These are phyloP conservation scores for Drosophila demipolita DNA, from an alignment of 2,888 invertebrate species.

Conservation along the genomic window DNA sequence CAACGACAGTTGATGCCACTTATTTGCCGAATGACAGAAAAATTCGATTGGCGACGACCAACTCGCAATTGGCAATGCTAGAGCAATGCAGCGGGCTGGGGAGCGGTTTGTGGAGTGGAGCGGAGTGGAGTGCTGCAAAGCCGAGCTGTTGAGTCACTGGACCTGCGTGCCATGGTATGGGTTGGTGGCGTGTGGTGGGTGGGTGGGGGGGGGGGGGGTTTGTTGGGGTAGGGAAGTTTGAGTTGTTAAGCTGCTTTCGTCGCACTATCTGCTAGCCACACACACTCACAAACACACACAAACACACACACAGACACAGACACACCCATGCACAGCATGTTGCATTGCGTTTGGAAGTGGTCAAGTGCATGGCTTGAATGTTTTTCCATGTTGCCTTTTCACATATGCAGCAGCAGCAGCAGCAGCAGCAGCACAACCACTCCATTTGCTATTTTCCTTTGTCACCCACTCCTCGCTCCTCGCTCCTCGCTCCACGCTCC, in stretches of 20 bases:
- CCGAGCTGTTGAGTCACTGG: slow-evolving; percentile 53
- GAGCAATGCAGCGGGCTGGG: neutral
- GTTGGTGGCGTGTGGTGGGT: neutral
- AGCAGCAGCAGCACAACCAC: neutral
- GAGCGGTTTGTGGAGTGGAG: too few species aligned
- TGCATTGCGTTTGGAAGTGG: slow-evolving; percentile 57
- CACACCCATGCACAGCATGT: slow-evolving; percentile 35
- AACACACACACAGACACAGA: neutral
- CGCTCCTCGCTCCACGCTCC: slow-evolving; percentile 14
- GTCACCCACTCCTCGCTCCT: slow-evolving; percentile 19
- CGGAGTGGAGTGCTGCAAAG: neutral
- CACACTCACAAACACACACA: slow-evolving; percentile 16
- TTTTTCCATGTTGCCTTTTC: slow-evolving; percentile 50
- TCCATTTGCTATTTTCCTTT: slow-evolving; percentile 2
- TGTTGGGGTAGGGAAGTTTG: slow-evolving; percentile 37
- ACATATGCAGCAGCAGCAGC: slow-evolving; percentile 45
- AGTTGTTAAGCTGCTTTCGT: slow-evolving; percentile 73
- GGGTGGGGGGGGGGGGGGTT: neutral
- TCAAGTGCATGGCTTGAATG: slow-evolving; percentile 50
- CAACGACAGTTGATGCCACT: slow-evolving; percentile 42
- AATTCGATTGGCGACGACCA: slow-evolving; percentile 61
- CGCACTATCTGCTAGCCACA: slow-evolving; percentile 38
- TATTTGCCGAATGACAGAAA: slow-evolving; percentile 70
- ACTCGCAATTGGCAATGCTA: slow-evolving; percentile 15
- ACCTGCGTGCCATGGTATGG: slow-evolving; percentile 21